Base-by-base conservation (phyloP, 1,140 invertebrate species). In the Acromyrmex charruanus region DNA sequence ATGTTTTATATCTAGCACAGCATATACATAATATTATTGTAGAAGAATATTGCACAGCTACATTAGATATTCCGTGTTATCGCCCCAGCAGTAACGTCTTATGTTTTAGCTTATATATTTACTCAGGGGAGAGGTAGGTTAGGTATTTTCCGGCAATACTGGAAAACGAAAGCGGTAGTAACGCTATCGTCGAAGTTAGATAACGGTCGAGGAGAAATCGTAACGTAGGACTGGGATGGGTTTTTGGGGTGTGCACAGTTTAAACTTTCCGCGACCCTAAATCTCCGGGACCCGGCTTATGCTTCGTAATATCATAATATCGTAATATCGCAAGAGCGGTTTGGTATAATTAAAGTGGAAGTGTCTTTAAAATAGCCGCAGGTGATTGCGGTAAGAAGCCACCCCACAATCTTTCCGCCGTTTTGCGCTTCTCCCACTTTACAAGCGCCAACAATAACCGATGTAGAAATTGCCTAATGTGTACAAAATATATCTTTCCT, bases 301-400 rank as follows among this genome's bases (percentile, higher is more conserved):
- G 91, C 92, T 91, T 92, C 89, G 92, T 93, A 94, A 94, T 94
- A 94, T 94, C 92, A 92, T 94, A 94, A 95, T 94, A 93, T 94
- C 91, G 89, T 94, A 94, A 94, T 92, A 94, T 94, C 91, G 89
- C 90, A 79, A 91, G 85, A 91, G 91, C 91, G 91, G 90, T 92
- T 93, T 88, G 88, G 90, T 93, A 93, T 94, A 95, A 95, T 95
- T 94, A 95, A 94, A 94, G 92, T 94, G 81, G 91, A 95, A 94
- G 92, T 93, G 91, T 93, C 94, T 94, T 94, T 93, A 93, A 94
- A 94, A 94, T 92, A 93, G 94, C 94, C 93, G 71, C 91, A 77
- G 91, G 94, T 93, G 89, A 93, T 94, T 87, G 91, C 89, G 89
- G 90, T 87, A 90, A 93, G 65, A 87, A 80, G 63, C 66, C 74